These are phyloP conservation scores for Colistium nudipinnis DNA, from an alignment of 2,113 vertebrate genomes.

Conservation along the genomic window DNA sequence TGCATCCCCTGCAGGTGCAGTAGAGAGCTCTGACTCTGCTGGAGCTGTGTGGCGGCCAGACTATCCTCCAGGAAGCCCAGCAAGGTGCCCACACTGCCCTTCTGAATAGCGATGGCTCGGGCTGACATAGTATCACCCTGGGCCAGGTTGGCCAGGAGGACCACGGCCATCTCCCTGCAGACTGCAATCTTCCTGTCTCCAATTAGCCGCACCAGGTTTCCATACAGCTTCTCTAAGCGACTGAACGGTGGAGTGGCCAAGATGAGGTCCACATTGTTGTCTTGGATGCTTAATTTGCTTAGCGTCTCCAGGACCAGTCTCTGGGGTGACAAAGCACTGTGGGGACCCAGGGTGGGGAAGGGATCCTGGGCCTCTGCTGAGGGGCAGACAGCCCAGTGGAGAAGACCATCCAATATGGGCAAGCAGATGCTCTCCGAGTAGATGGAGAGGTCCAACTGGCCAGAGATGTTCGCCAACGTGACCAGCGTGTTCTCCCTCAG, in stretches of 20 bases:
- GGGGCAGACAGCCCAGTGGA: constrained; percentile 98
- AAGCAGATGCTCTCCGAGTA: constrained; percentile 98
- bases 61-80: constrained; percentile 98
- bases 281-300: constrained; percentile 99
- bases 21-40: constrained; percentile 95
- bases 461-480: constrained; percentile 97
- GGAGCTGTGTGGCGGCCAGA: constrained; percentile 97
- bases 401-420: constrained; percentile 95
- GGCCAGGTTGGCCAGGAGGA: constrained; percentile 98
- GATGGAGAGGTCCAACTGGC: constrained; percentile 95
- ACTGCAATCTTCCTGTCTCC: constrained; percentile 98
- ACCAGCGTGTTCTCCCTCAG: constrained; percentile 98
- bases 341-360: constrained; percentile 93
- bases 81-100: constrained; percentile 97
- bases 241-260: constrained; percentile 95
- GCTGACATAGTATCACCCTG: constrained; percentile 97
- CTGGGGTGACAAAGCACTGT: constrained; percentile 95
- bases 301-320: constrained; percentile 99
- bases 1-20: constrained; percentile 95
- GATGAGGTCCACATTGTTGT: constrained; percentile 99
- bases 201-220: constrained; percentile 95
- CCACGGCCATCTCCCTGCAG: constrained; percentile 99
- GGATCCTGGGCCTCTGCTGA: constrained; percentile 98
- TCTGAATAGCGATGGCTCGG: constrained; percentile 95
- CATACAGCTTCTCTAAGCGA: constrained; percentile 96